A percentile compares a stretch with the other conserved stretches of the same genome.
These are phyloP conservation scores for Amphiprion percula DNA, from an alignment of 2,113 vertebrate species.

Conservation along the genomic window DNA sequence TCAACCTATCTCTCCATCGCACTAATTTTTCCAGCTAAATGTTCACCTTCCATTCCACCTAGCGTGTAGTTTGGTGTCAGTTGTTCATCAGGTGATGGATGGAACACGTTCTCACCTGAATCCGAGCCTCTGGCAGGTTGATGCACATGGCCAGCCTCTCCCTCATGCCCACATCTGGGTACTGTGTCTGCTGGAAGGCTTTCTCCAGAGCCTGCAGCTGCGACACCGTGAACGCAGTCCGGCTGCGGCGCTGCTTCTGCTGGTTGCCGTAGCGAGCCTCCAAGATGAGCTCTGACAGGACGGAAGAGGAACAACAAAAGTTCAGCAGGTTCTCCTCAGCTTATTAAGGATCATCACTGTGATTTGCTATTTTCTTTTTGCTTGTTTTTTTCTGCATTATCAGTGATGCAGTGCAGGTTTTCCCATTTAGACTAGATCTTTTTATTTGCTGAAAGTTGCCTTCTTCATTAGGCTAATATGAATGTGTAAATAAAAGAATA, in stretches of 20 bases:
- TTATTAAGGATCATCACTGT: neutral
- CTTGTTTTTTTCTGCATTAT: too few relatives aligned
- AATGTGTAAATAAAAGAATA: too few relatives aligned
- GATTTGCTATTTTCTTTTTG: too few relatives aligned
- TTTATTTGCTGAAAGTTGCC: too few relatives aligned
- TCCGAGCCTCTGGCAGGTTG: slow-evolving; percentile 87
- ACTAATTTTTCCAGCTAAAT: too few relatives aligned
- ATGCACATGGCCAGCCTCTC: slow-evolving; percentile 86
- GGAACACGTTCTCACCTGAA: slow-evolving; percentile 81
- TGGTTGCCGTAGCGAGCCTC: slow-evolving; percentile 85
- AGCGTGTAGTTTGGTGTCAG: neutral
- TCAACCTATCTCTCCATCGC: too few relatives aligned
- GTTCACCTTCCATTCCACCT: neutral
- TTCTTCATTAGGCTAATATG: too few relatives aligned
- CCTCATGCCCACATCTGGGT: slow-evolving; percentile 87
- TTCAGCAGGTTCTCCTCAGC: neutral
- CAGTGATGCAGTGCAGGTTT: too few relatives aligned
- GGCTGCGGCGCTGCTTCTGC: slow-evolving; percentile 85
- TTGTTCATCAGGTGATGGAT: neutral
- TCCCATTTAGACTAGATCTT: too few relatives aligned
- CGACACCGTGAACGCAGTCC: slow-evolving; percentile 84
- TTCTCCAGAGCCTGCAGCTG: slow-evolving; percentile 88
- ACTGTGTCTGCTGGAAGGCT: slow-evolving; percentile 86
- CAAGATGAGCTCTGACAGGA: slow-evolving; percentile 83
- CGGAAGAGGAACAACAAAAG: neutral